Conservation (phyloP, 2,888 invertebrate species). For the Cosmorhoe ocellata region DNA sequence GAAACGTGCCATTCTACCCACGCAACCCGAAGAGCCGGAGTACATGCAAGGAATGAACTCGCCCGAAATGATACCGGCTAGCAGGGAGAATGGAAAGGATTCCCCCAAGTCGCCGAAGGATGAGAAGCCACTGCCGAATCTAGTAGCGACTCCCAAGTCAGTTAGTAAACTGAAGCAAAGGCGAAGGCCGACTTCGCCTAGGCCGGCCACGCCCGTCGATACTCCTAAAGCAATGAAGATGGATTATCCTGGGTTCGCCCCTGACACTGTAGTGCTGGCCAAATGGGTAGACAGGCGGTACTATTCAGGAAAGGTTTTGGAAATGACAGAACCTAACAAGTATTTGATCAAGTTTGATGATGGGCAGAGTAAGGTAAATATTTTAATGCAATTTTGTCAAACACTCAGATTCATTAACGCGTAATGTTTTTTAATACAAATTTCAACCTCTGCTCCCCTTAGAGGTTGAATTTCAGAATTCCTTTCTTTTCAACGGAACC, state of each 20-base stretch:
- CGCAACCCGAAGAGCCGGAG: slow-evolving; percentile 71
- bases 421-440: too few relatives aligned
- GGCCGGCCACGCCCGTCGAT: slow-evolving; percentile 73
- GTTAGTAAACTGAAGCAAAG: slow-evolving; percentile 70
- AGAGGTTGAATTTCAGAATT: too few relatives aligned
- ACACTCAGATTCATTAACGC: too few relatives aligned
- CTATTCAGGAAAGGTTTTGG: slow-evolving; percentile 84
- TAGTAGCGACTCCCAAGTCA: slow-evolving; percentile 71
- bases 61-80: slow-evolving; percentile 75
- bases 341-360: slow-evolving; percentile 85
- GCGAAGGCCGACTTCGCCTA: slow-evolving; percentile 66
- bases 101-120: slow-evolving; percentile 68
- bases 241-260: slow-evolving; percentile 66
- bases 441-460: too few relatives aligned
- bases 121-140: slow-evolving; percentile 57
- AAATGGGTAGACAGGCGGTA: slow-evolving; percentile 87
- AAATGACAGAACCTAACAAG: slow-evolving; percentile 81
- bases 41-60: slow-evolving; percentile 75
- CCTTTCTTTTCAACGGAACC: too few relatives aligned
- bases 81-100: slow-evolving; percentile 59
- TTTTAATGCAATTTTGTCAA: background rate
- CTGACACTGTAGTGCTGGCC: slow-evolving; percentile 82
- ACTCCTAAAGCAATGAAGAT: slow-evolving; percentile 52
- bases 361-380: slow-evolving; percentile 77
- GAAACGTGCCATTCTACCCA: slow-evolving; percentile 69